These are phyloP conservation scores for Peromyscus californicus DNA, from an alignment of 2,113 vertebrate genomes.

Conservation along the genomic window DNA sequence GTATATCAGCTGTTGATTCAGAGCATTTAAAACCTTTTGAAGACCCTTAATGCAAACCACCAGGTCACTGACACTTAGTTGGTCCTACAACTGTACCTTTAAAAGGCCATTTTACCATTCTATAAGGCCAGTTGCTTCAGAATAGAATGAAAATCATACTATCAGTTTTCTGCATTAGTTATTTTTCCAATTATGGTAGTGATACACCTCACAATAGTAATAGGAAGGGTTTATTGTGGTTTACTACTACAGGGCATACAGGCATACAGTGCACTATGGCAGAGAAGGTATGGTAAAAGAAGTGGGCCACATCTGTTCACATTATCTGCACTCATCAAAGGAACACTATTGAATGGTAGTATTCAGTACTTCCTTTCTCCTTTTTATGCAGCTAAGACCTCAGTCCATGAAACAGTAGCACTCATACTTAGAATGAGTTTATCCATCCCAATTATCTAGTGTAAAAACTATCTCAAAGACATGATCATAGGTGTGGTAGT, in stretches of 20 bases:
- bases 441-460: neutral
- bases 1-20: no score
- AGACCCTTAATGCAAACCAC: neutral
- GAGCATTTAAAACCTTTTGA: neutral
- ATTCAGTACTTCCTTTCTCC: neutral
- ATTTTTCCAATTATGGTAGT: neutral
- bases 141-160: neutral
- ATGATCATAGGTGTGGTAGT: neutral
- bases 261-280: neutral
- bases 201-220: neutral
- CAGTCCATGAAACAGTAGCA: neutral
- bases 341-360: neutral
- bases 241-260: neutral
- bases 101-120: neutral
- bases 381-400: neutral
- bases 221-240: neutral
- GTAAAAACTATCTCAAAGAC: neutral
- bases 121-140: neutral
- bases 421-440: neutral
- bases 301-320: neutral
- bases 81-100: neutral
- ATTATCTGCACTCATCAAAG: neutral
- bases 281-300: neutral
- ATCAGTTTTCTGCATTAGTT: neutral
- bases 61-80: neutral